phyloP scores from a whole-genome alignment of 2,113 vertebrate species.

The Melanocharis versteri region DNA sequence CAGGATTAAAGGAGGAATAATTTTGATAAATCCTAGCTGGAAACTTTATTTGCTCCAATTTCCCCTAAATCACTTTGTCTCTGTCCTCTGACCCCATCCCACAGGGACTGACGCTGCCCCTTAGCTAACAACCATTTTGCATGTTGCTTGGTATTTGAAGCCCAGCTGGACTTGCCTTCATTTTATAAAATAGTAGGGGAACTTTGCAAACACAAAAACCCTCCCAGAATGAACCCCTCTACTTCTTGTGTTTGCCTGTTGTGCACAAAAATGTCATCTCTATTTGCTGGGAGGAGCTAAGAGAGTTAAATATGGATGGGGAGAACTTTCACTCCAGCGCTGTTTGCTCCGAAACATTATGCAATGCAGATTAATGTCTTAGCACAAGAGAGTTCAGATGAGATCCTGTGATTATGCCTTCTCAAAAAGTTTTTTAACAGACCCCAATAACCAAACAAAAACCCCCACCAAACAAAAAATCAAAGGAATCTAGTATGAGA shows the following conservation, averaged over 20 bases:
- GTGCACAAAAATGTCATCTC: conserved; percentile 49
- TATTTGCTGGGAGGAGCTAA: conserved; percentile 45
- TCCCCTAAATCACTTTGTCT: neutral
- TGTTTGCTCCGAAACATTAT: conserved; percentile 24
- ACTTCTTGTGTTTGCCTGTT: neutral
- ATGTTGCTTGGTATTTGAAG: neutral
- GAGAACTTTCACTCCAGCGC: neutral
- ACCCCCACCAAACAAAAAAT: neutral
- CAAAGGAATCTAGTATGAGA: neutral
- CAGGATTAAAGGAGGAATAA: neutral
- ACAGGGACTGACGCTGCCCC: neutral
- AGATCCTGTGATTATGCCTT: conserved; percentile 28
- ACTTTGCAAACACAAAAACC: neutral
- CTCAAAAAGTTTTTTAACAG: neutral
- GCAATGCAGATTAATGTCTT: conserved; percentile 38
- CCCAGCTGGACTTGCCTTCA: neutral
- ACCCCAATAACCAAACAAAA: neutral
- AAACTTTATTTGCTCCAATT: neutral
- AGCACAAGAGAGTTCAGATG: conserved; percentile 13
- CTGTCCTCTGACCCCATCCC: neutral
- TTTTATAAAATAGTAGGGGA: neutral
- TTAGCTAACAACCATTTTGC: conserved; percentile 3
- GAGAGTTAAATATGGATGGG: neutral
- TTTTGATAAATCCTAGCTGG: neutral
- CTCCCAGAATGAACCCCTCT: neutral